Conservation (phyloP, 2,888 invertebrate genomes). For the Ellobium chinense region DNA sequence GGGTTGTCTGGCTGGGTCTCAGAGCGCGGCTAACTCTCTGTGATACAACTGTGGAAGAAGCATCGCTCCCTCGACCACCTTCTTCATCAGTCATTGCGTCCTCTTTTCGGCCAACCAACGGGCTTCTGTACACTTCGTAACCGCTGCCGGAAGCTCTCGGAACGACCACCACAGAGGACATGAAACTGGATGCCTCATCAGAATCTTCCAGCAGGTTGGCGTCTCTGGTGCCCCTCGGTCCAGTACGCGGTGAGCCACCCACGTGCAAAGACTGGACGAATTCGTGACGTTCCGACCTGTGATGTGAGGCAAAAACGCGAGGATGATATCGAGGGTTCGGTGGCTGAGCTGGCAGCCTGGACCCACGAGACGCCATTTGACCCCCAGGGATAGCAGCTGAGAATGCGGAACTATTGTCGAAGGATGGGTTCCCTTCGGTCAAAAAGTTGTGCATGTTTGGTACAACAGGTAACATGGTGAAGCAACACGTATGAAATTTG, state of each 20-base stretch:
- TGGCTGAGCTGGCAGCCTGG: no score
- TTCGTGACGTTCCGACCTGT: constrained; percentile 12
- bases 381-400: no score
- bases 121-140: background rate
- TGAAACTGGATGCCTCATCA: background rate
- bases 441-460: background rate
- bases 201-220: background rate
- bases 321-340: background rate
- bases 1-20: background rate
- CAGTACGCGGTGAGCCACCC: background rate
- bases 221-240: background rate
- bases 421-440: background rate
- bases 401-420: no score
- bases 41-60: background rate
- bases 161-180: constrained; percentile 6
- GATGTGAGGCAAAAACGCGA: background rate
- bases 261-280: constrained; percentile 24
- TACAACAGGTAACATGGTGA: background rate
- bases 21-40: background rate
- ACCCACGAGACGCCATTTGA: no score
- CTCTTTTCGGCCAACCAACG: no score
- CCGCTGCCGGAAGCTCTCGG: constrained; percentile 8
- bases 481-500: no score
- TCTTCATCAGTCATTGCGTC: background rate
- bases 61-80: background rate